phyloP scores from a whole-genome alignment of 2,888 invertebrate genomes.

The Doris montereyensis region DNA sequence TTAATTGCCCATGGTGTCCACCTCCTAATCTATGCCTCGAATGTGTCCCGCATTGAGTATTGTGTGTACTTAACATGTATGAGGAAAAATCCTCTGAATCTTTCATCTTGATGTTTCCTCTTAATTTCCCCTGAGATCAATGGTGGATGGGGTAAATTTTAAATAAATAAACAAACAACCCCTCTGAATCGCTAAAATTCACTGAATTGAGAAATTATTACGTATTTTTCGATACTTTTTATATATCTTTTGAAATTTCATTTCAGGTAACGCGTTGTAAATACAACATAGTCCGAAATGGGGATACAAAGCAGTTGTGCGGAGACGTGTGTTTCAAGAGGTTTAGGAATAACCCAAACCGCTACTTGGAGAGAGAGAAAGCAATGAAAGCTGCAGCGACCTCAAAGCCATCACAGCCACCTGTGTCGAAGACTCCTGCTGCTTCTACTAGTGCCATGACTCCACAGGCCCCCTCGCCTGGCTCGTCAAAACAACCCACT shows the following conservation, averaged over 20 bases:
- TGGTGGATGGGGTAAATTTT: too few species aligned
- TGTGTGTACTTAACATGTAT: too few species aligned
- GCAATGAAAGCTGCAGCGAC: background rate
- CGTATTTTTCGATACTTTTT: background rate
- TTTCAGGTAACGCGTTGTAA: constrained; percentile 69
- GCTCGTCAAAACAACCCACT: background rate
- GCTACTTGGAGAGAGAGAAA: constrained; percentile 52
- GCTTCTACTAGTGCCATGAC: too few species aligned
- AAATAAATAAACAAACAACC: too few species aligned
- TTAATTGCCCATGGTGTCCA: too few species aligned
- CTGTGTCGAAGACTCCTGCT: too few species aligned
- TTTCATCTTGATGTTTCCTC: too few species aligned
- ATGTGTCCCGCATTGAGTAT: too few species aligned
- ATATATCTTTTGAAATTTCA: background rate
- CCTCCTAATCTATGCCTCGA: too few species aligned
- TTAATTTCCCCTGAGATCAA: too few species aligned
- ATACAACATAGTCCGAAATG: constrained; percentile 72
- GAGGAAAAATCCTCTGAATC: too few species aligned
- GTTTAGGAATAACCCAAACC: constrained; percentile 67
- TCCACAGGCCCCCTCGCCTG: background rate
- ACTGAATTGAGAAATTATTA: background rate
- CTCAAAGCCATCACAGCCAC: background rate
- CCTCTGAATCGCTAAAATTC: too few species aligned
- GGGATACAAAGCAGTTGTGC: constrained; percentile 71
- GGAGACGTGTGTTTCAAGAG: constrained; percentile 70